Evolutionary conservation across 35 echinoderm and acorn worm genomes (phyloP).

Genomic region (Apostichopus japonicus): DNA sequence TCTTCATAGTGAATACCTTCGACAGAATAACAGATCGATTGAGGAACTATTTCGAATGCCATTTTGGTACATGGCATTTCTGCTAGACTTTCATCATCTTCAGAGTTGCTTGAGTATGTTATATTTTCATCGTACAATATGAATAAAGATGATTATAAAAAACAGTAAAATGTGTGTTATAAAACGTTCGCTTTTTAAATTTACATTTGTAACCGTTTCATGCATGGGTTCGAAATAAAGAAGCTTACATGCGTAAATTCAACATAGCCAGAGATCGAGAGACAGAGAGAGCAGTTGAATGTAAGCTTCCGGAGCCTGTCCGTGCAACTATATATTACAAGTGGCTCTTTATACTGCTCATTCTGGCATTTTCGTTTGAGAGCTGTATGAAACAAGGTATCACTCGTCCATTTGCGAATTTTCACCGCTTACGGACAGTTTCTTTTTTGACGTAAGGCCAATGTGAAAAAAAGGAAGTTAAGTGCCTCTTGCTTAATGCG

Average conservation of each 20-base stretch:
- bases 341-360: not conserved
- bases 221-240: too few species aligned
- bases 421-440: not conserved
- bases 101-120: too few species aligned
- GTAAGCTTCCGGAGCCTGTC: not conserved
- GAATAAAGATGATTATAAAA: too few species aligned
- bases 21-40: not conserved
- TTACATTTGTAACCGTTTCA: too few species aligned
- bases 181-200: too few species aligned
- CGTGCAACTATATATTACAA: not conserved
- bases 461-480: not conserved
- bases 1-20: not conserved
- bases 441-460: not conserved
- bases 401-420: not conserved
- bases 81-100: too few species aligned
- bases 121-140: too few species aligned
- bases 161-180: too few species aligned
- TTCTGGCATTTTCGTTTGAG: not conserved
- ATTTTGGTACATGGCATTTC: not conserved
- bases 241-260: too few species aligned
- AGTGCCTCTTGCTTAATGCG: slow-evolving; percentile 16
- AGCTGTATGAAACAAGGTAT: not conserved
- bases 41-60: not conserved
- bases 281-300: not conserved
- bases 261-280: not conserved